Evolutionary conservation across 2,888 invertebrate genomes (phyloP).

Genomic region (Dilophus febrilis): DNA sequence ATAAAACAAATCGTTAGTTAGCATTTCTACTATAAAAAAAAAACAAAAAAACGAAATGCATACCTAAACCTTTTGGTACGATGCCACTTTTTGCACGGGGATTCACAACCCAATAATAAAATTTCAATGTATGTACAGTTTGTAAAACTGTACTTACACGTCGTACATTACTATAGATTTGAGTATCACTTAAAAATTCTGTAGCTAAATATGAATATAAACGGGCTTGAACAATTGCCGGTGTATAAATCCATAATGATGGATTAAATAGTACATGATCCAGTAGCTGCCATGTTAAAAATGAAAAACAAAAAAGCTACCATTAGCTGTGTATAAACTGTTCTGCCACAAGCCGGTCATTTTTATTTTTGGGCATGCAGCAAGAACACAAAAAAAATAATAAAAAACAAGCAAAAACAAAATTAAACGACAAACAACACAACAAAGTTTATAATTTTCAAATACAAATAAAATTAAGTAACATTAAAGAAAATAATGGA

Average conservation of each 20-base stretch:
- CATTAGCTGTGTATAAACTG: slow-evolving; percentile 42
- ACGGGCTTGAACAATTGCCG: slow-evolving; percentile 84
- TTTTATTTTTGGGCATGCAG: slow-evolving; percentile 22
- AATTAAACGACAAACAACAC: neutral
- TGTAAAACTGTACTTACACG: slow-evolving; percentile 94
- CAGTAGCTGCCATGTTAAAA: slow-evolving; percentile 87
- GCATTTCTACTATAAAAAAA: neutral
- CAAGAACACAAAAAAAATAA: slow-evolving; percentile 12
- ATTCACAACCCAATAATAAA: slow-evolving; percentile 98
- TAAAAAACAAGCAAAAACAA: neutral
- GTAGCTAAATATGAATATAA: slow-evolving; percentile 96
- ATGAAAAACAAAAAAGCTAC: slow-evolving; percentile 80
- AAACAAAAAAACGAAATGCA: slow-evolving; percentile 21
- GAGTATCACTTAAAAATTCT: slow-evolving; percentile 95
- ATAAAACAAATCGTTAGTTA: too few relatives aligned
- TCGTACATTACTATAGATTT: slow-evolving; percentile 91
- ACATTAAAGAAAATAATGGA: too few relatives aligned
- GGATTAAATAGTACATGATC: slow-evolving; percentile 99
- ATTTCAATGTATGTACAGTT: slow-evolving; percentile 96
- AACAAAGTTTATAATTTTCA: too few relatives aligned
- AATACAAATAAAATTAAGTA: too few relatives aligned
- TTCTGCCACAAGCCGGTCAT: slow-evolving; percentile 33
- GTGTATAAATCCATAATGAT: slow-evolving; percentile 96
- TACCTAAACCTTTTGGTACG: slow-evolving; percentile 86
- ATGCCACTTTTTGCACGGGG: slow-evolving; percentile 90